Evolutionary conservation across 2,797 vertebrate genomes (phyloP).

Genomic region (Liparis tanakae): DNA sequence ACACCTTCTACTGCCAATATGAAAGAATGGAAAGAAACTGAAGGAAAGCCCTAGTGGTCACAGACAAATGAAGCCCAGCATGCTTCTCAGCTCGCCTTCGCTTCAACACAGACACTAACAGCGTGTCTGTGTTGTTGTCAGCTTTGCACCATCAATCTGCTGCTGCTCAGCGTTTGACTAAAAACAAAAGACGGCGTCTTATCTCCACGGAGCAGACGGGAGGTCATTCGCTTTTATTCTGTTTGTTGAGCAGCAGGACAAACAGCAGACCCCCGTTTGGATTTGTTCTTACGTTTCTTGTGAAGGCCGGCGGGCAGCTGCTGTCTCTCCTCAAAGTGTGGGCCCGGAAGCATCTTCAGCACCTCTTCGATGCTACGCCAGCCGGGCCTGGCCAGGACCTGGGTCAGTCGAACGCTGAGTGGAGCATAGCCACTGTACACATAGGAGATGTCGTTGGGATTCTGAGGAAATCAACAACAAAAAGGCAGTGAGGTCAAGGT

Average conservation of each 20-base stretch:
- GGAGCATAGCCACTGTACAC: slow-evolving; percentile 98
- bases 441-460: slow-evolving; percentile 96
- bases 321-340: slow-evolving; percentile 97
- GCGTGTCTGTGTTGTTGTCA: slow-evolving; percentile 38
- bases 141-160: slow-evolving; percentile 66
- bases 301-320: slow-evolving; percentile 91
- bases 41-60: slow-evolving; percentile 17
- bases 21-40: slow-evolving; percentile 17
- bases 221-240: slow-evolving; percentile 28
- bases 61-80: slow-evolving; percentile 33
- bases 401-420: slow-evolving; percentile 93
- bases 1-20: slow-evolving; percentile 41
- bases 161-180: slow-evolving; percentile 36
- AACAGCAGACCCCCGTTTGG: slow-evolving; percentile 21
- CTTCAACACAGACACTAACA: slow-evolving; percentile 37
- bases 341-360: slow-evolving; percentile 95
- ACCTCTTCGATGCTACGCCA: slow-evolving; percentile 99
- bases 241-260: slow-evolving; percentile 27
- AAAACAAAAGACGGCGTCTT: slow-evolving; percentile 75
- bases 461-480: slow-evolving; percentile 77
- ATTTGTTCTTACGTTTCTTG: slow-evolving; percentile 82
- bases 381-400: slow-evolving; percentile 92
- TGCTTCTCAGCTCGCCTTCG: slow-evolving; percentile 26
- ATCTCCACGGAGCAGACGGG: slow-evolving; percentile 71
- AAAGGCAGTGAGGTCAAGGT: not conserved